These are phyloP conservation scores for Melikaiella ostensackeni DNA, from an alignment of 2,888 invertebrate species.

Conservation along the genomic window DNA sequence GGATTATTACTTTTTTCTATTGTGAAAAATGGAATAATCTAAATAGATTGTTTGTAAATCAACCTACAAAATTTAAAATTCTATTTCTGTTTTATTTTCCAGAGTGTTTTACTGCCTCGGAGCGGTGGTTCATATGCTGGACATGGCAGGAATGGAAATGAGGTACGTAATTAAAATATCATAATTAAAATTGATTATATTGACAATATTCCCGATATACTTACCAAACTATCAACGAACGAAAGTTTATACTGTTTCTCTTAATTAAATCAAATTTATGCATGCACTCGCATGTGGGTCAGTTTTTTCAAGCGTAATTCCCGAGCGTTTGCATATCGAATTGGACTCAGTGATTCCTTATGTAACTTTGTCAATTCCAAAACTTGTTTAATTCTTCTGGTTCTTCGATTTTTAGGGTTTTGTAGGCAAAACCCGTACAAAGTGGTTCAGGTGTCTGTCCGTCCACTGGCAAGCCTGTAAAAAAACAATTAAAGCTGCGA, in stretches of 20 bases:
- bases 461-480: too few relatives aligned
- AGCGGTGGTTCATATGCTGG: not conserved
- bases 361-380: not conserved
- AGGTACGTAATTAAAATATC: not conserved
- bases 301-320: conserved; percentile 12
- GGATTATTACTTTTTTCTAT: too few relatives aligned
- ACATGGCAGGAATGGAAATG: not conserved
- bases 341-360: not conserved
- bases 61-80: too few relatives aligned
- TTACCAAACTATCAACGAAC: not conserved
- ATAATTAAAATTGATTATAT: not conserved
- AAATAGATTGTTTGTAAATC: too few relatives aligned
- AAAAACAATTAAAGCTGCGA: too few relatives aligned
- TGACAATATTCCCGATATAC: not conserved
- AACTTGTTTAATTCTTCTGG: too few relatives aligned
- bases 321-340: not conserved
- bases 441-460: too few relatives aligned
- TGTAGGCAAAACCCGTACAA: too few relatives aligned
- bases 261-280: conserved; percentile 8
- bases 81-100: not conserved
- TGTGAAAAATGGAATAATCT: too few relatives aligned
- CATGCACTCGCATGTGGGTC: conserved; percentile 4
- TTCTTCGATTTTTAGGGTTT: too few relatives aligned
- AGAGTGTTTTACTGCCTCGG: not conserved
- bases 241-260: not conserved